Evolutionary conservation across 1,140 invertebrate species (phyloP).

Genomic region (Bombus superbus): DNA sequence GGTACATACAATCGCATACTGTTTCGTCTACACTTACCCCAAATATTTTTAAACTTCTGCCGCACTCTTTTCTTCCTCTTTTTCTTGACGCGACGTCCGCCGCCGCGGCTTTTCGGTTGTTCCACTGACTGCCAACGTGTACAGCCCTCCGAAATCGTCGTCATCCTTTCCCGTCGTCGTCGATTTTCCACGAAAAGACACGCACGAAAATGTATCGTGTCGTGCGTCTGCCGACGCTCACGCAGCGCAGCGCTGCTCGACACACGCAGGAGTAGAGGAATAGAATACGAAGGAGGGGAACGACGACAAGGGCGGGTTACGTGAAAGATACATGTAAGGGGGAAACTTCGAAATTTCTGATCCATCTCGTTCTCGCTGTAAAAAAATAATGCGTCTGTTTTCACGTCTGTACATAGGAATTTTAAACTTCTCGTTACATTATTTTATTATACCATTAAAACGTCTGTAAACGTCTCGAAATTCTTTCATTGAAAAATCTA

Average conservation of each 20-base stretch:
- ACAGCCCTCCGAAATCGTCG: slow-evolving; percentile 40
- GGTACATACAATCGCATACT: slow-evolving; percentile 47
- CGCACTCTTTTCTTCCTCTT: slow-evolving; percentile 6
- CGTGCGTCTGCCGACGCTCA: slow-evolving; percentile 38
- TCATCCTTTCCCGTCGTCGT: slow-evolving; percentile 40
- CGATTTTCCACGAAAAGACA: slow-evolving; percentile 50
- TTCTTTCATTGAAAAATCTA: not conserved
- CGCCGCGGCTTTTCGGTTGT: slow-evolving; percentile 27
- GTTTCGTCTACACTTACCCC: slow-evolving; percentile 63
- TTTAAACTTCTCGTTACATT: not conserved
- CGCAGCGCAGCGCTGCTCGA: slow-evolving; percentile 15
- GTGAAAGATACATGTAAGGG: slow-evolving; percentile 40
- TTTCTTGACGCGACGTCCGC: slow-evolving; percentile 6
- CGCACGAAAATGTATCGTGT: slow-evolving; percentile 48
- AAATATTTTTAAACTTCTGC: slow-evolving; percentile 61
- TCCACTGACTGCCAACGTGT: slow-evolving; percentile 3
- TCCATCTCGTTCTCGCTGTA: not conserved
- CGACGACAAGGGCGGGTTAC: slow-evolving; percentile 27
- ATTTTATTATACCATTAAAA: not conserved
- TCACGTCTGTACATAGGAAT: not conserved
- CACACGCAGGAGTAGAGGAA: slow-evolving; percentile 14
- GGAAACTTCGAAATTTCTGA: slow-evolving; percentile 27
- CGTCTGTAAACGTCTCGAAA: not conserved
- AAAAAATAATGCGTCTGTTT: slow-evolving; percentile 5
- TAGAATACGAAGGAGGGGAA: slow-evolving; percentile 37